Conservation (phyloP, 2,797 vertebrate species). For the Oophaga sylvatica region DNA sequence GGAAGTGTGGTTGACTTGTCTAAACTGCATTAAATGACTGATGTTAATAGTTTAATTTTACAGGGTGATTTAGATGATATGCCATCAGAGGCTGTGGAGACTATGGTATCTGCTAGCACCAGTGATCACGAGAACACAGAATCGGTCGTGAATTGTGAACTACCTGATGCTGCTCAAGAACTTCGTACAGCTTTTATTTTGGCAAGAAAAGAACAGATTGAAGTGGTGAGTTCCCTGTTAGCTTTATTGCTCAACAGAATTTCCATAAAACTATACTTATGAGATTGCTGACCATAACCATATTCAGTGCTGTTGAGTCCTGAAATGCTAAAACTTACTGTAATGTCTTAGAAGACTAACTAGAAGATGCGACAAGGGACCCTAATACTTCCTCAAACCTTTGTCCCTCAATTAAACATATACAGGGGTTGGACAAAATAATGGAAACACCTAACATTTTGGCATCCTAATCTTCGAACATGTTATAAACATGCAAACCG, state of each 20-base stretch:
- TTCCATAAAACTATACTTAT: not conserved
- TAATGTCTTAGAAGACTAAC: no score
- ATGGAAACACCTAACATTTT: no score
- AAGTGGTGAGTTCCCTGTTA: slow-evolving; percentile 63
- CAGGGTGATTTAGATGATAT: slow-evolving; percentile 37
- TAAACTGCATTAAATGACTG: no score
- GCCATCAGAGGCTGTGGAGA: not conserved
- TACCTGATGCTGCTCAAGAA: fast-evolving
- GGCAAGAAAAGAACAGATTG: slow-evolving; percentile 63
- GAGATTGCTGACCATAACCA: not conserved
- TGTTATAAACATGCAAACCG: no score
- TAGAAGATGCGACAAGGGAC: no score
- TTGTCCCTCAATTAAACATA: no score
- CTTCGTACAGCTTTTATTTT: slow-evolving; percentile 56
- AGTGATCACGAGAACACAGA: not conserved
- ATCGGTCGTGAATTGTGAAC: not conserved
- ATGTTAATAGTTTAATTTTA: not conserved
- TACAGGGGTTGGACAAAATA: no score
- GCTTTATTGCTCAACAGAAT: not conserved
- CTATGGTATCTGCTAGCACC: not conserved
- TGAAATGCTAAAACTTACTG: not conserved
- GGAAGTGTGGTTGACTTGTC: no score
- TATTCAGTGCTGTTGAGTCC: not conserved
- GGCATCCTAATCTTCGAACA: no score
- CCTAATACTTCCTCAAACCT: no score